A percentile compares a stretch with the other conserved stretches of the same genome.
These are phyloP conservation scores for Sitta europaea DNA, from an alignment of 2,113 vertebrate species.

Conservation along the genomic window DNA sequence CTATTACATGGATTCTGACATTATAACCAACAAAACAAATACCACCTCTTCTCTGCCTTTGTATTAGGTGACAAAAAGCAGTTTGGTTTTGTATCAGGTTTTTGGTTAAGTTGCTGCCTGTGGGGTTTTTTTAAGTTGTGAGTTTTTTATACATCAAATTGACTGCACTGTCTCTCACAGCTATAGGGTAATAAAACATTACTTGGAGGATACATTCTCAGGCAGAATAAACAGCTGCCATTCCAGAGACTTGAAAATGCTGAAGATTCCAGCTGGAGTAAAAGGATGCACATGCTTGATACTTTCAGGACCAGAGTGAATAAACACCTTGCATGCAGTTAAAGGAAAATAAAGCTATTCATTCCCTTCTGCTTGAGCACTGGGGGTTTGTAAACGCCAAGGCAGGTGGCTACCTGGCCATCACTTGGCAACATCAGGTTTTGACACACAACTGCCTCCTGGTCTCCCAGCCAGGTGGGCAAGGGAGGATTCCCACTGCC, in stretches of 20 bases:
- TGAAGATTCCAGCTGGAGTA: background rate
- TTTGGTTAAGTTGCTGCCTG: background rate
- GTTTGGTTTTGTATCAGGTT: background rate
- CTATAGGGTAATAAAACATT: background rate
- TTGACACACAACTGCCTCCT: background rate
- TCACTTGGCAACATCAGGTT: background rate
- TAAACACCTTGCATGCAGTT: background rate
- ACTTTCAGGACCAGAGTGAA: background rate
- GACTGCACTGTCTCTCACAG: background rate
- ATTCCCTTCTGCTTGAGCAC: background rate
- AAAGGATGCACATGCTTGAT: background rate
- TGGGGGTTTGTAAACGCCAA: background rate
- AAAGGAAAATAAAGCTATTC: background rate
- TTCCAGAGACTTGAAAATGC: background rate
- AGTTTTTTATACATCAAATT: background rate
- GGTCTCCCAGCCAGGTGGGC: background rate
- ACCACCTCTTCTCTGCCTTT: background rate
- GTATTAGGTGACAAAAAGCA: background rate
- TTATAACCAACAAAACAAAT: background rate
- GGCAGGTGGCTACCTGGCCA: background rate
- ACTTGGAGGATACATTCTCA: background rate
- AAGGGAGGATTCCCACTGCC: background rate
- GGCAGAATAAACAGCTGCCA: background rate
- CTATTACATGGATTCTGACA: background rate
- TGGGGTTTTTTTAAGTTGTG: background rate